Evolutionary conservation across 1,140 invertebrate genomes (phyloP), one percentile per base, ranked within the genome.

Genomic region (Penaeus chinensis): DNA sequence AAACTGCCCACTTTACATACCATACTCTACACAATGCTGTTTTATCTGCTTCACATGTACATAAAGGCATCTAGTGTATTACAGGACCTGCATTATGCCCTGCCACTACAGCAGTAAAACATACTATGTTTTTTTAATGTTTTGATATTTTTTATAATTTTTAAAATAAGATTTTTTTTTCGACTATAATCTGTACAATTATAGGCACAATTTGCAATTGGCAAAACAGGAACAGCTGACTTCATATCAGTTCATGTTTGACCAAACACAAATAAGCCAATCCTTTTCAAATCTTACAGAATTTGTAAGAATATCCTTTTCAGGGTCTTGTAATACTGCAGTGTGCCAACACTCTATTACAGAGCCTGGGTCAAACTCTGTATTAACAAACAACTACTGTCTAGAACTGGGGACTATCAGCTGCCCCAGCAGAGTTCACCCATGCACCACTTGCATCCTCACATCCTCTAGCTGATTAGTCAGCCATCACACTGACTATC

Each of bases 301-400:
- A 82, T 66, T 24, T 66, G 63, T 69, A 69, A 82, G 81, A 82
- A 69, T 82, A 63, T 32, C 47, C 47, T 82, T 42, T 69, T 82
- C 42, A 66, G 81, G 63, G 81, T 82, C 81, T 82, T 82, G 81
- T 87, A 87, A 87, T 87, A 87, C 85, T 87, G 85, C 74, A 65
- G 74, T 85, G 84, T 79, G 71, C 84, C 82, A 82, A 66, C 81
- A 82, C 37, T 65, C 81, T 82, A 65, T 65, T 82, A 82, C 81
- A 82, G 65, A 82, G 81, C 62, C 63, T 69, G 81, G 81, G 63
- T 65, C 47, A 54, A 54, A 65, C 65, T 65, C 81, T 80, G 24
- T 82, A 61, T 47, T 66, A 65, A 82, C 62, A 74, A 27, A 74
- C 27, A 69, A 65, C 62, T 66, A 66, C 60, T 24, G 81, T 82